Conservation (phyloP, 2,797 vertebrate species). For the Remorina albescens region DNA sequence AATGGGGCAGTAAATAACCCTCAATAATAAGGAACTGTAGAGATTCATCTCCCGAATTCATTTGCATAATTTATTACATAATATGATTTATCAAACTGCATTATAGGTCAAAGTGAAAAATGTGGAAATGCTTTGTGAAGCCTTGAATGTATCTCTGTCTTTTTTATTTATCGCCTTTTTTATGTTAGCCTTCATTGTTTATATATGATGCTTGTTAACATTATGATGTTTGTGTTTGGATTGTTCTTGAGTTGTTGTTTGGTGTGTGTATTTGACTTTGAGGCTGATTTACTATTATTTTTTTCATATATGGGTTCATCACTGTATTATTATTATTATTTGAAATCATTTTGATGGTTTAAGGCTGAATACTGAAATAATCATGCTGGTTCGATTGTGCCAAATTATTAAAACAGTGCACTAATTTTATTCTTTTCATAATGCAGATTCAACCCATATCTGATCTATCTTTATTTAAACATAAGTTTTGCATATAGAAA, state of each 20-base stretch:
- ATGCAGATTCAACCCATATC: slow-evolving; percentile 39
- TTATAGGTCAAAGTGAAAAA: slow-evolving; percentile 25
- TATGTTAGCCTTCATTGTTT: slow-evolving; percentile 38
- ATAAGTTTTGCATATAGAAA: slow-evolving; percentile 10
- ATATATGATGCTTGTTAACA: slow-evolving; percentile 55
- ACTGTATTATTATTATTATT: neutral
- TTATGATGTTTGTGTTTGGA: slow-evolving; percentile 40
- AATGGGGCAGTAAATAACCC: neutral
- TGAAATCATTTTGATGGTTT: neutral
- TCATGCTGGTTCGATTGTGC: neutral
- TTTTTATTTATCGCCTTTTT: slow-evolving; percentile 1
- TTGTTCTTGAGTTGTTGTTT: slow-evolving; percentile 41
- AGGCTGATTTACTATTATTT: slow-evolving; percentile 17
- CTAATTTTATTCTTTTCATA: neutral
- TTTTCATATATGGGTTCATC: slow-evolving; percentile 41
- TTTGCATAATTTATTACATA: slow-evolving; percentile 19
- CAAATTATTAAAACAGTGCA: slow-evolving; percentile 1
- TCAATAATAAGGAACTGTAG: slow-evolving; percentile 1
- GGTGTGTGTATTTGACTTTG: slow-evolving; percentile 30
- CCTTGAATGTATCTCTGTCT: slow-evolving; percentile 48
- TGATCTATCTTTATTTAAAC: slow-evolving; percentile 21
- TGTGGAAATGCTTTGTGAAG: slow-evolving; percentile 36
- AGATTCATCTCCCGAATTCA: slow-evolving; percentile 22
- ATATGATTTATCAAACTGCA: slow-evolving; percentile 20
- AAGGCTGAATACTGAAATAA: slow-evolving; percentile 1